Evolutionary conservation across 2,797 vertebrate species (phyloP).

Genomic region (Thripadectes ignobilis): DNA sequence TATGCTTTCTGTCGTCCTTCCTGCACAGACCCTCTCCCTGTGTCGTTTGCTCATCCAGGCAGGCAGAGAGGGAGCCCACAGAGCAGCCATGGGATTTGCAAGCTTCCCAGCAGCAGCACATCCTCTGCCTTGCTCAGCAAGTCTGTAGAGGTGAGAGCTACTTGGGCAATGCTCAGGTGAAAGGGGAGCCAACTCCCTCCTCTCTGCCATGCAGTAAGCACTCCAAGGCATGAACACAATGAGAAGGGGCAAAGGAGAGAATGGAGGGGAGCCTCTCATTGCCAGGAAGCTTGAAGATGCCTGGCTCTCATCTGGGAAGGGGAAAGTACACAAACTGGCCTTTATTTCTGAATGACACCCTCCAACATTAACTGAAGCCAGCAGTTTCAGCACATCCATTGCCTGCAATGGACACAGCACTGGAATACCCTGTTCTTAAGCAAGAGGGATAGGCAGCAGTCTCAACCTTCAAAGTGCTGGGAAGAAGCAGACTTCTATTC

Average conservation of each 20-base stretch:
- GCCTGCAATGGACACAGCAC: slow-evolving; percentile 59
- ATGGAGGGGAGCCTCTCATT: neutral
- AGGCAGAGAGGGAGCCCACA: neutral
- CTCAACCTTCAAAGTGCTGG: slow-evolving; percentile 26
- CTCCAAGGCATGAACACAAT: neutral
- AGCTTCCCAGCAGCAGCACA: neutral
- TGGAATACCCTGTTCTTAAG: slow-evolving; percentile 33
- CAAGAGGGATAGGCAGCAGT: neutral
- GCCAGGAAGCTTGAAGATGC: neutral
- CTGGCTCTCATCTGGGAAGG: slow-evolving; percentile 13
- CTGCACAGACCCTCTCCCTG: neutral
- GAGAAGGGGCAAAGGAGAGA: neutral
- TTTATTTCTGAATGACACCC: slow-evolving; percentile 28
- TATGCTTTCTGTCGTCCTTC: neutral
- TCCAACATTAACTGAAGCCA: slow-evolving; percentile 3
- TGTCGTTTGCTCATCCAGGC: neutral
- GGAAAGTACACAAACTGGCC: slow-evolving; percentile 41
- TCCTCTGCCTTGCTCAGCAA: neutral
- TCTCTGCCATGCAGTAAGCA: neutral
- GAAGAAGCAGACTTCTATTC: slow-evolving; percentile 27
- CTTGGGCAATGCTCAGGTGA: neutral
- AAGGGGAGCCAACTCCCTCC: neutral
- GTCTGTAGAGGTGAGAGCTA: neutral
- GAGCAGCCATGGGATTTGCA: neutral
- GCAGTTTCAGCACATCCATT: slow-evolving; percentile 34